Percentiles rank a stretch among this genome's conserved stretches.
Evolutionary conservation across 2,797 vertebrate species (phyloP).

Genomic region (Botia almorhae): DNA sequence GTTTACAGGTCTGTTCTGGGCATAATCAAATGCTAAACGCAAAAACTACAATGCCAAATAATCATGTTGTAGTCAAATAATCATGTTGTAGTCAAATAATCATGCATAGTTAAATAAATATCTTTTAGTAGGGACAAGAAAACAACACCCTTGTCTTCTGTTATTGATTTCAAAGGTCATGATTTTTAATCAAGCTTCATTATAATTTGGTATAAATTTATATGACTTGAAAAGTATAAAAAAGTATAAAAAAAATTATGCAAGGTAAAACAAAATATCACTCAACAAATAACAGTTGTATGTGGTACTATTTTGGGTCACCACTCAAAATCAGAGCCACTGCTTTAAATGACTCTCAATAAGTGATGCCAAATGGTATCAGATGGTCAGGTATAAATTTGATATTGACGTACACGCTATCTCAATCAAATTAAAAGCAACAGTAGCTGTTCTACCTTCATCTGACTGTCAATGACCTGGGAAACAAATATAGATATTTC

Average conservation of each 20-base stretch:
- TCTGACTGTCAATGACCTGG: conserved; percentile 9
- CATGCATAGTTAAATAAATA: no score
- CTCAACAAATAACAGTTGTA: background rate
- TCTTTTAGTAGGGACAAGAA: background rate
- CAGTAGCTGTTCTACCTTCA: conserved; percentile 30
- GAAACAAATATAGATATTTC: conserved; percentile 22
- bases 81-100: no score
- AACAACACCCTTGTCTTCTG: background rate
- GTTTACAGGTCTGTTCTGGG: background rate
- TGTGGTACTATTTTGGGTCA: background rate
- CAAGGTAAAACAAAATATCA: background rate
- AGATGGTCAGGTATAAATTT: conserved; percentile 38
- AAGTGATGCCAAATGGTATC: background rate
- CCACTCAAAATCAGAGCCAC: background rate
- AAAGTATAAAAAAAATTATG: background rate
- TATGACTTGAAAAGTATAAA: background rate
- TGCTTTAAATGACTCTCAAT: conserved; percentile 3
- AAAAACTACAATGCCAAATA: no score
- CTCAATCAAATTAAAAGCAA: conserved; percentile 19
- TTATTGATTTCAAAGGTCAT: background rate
- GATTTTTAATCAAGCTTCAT: background rate
- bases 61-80: no score
- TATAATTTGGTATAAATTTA: background rate
- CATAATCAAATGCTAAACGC: no score
- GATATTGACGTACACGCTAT: conserved; percentile 42